Evolutionary conservation across 2,888 invertebrate genomes (phyloP).

Genomic region (Cephus pygmeus): DNA sequence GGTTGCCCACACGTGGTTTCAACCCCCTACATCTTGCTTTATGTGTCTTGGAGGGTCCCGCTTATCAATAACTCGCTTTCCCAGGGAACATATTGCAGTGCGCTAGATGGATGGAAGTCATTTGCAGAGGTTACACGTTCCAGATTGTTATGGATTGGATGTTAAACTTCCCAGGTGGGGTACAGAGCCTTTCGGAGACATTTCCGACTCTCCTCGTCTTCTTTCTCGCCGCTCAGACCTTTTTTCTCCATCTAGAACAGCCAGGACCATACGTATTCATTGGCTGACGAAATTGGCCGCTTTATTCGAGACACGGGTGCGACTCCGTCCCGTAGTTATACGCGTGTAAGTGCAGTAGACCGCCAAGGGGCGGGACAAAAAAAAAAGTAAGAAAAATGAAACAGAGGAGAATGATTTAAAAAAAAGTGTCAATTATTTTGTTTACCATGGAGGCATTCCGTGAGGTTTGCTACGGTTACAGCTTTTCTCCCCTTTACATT

Average conservation of each 20-base stretch:
- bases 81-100: slow-evolving; percentile 46
- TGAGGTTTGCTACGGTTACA: neutral
- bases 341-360: neutral
- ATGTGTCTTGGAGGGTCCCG: slow-evolving; percentile 33
- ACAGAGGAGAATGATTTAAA: neutral
- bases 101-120: slow-evolving; percentile 50
- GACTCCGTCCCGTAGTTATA: neutral
- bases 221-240: neutral
- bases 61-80: slow-evolving; percentile 43
- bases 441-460: neutral
- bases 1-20: slow-evolving; percentile 1
- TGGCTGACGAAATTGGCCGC: neutral
- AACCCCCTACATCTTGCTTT: slow-evolving; percentile 12
- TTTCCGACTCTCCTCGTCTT: neutral
- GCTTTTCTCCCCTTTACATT: neutral
- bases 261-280: neutral
- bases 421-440: neutral
- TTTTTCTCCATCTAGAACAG: neutral
- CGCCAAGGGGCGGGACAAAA: neutral
- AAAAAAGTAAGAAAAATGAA: neutral
- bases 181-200: neutral
- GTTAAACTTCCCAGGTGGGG: slow-evolving; percentile 35
- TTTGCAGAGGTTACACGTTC: slow-evolving; percentile 50
- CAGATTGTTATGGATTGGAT: slow-evolving; percentile 50
- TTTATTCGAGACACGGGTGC: neutral